Evolutionary conservation across 2,888 invertebrate species (phyloP), one percentile per base, ranked within the genome.

Genomic region (Phaonia tiefii): DNA sequence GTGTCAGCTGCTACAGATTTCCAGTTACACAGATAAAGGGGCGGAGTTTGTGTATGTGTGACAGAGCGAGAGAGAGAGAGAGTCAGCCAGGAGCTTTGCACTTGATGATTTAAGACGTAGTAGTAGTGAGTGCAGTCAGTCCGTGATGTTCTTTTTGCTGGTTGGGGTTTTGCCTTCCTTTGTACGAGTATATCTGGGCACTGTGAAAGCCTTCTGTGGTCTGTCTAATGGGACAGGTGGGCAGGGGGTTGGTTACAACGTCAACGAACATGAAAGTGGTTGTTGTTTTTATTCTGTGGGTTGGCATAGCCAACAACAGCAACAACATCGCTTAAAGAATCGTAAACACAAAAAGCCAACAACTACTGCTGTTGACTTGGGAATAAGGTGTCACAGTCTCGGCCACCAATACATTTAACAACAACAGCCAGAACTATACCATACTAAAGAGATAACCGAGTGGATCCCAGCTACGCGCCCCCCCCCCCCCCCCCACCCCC

Each of bases 291-390:
- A 70, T 73, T 72, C 63, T 75, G 78, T 75, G 81, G 72, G 72
- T 72, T 80, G 73, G 69, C 69, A 63, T 26, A 11, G 58, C 56
- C 44, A 65, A 65, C 75, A 81, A 60, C 37, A 39, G 39, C 37
- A 60, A 37, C 60, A 60, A 60, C 22, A 42, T 11, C 17, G 37
- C 7, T 4, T 20, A 51, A 31, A 31, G 31, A 31, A 31, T 5
- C n/a, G n/a, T 31, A 8, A 31, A 31, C 22, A 42, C 63, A 63
- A 42, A 63, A 63, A 22, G 63, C 42, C 79, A 73, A 75, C 79
- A 75, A 79, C 82, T 71, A 87, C 86, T 87, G 86, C 86, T 88
- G 89, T 87, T 88, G 87, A 88, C 89, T 88, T 88, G 88, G 88
- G 88, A 88, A 88, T 88, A 88, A 88, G 88, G 88, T 88, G 88